These are phyloP conservation scores for Dromius quadrimaculatus DNA, from an alignment of 2,888 invertebrate genomes.

Conservation along the genomic window DNA sequence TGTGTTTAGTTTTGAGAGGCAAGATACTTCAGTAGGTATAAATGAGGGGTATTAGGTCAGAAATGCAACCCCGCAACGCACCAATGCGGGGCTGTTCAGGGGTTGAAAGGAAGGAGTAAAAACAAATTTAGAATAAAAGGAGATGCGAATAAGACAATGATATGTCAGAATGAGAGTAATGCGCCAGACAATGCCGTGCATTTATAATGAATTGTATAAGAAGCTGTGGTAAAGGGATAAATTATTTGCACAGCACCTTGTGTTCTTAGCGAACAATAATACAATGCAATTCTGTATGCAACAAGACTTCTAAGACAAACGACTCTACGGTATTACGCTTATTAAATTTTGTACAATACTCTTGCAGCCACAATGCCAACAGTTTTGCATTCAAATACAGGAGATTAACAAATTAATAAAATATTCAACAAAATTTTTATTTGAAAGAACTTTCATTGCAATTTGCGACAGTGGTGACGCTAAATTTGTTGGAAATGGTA, in stretches of 20 bases:
- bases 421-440: no score
- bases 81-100: no score
- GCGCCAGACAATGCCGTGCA: constrained; percentile 10
- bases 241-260: constrained; percentile 26
- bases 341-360: constrained; percentile 29
- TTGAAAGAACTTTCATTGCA: neutral
- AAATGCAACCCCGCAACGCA: no score
- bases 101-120: no score
- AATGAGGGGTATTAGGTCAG: no score
- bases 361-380: neutral
- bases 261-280: constrained; percentile 19
- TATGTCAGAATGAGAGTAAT: neutral
- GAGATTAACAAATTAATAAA: neutral
- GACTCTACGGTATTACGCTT: constrained; percentile 8
- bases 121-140: no score
- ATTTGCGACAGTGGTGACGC: neutral
- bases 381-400: neutral
- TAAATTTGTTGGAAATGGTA: constrained; percentile 17
- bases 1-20: no score
- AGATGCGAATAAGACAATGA: no score
- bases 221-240: constrained; percentile 12
- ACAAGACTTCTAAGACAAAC: constrained; percentile 36
- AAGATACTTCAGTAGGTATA: no score
- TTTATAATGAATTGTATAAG: constrained; percentile 32
- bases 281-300: constrained; percentile 36